Conservation (phyloP, 2,888 invertebrate genomes). For the Tolmerus cingulatus region DNA sequence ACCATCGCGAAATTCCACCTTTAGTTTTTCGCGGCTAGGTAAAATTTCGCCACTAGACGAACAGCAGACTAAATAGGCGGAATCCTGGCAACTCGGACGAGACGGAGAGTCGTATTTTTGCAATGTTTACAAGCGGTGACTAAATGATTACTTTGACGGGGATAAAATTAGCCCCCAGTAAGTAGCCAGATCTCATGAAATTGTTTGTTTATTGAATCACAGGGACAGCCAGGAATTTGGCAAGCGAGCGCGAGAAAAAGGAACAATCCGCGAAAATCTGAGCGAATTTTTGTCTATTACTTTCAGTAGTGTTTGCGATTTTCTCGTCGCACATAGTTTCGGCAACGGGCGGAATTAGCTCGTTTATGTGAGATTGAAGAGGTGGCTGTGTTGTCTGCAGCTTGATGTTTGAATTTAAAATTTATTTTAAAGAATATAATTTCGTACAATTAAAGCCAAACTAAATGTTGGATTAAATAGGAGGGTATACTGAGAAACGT, state of each 20-base stretch:
- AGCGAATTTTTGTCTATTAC: not conserved
- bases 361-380: not conserved
- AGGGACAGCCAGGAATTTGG: not conserved
- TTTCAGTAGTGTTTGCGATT: not conserved
- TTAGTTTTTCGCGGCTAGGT: not conserved
- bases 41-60: not conserved
- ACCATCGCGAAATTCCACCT: not conserved
- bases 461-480: no score
- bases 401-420: not conserved
- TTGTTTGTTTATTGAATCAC: conserved; percentile 6
- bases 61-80: conserved; percentile 25
- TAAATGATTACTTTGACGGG: conserved; percentile 8
- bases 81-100: not conserved
- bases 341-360: not conserved
- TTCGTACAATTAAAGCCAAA: no score
- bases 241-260: not conserved
- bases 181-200: not conserved
- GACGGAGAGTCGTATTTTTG: conserved; percentile 7
- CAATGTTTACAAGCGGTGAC: conserved; percentile 21
- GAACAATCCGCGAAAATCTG: not conserved
- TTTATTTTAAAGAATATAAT: not conserved
- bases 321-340: not conserved
- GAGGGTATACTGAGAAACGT: no score
- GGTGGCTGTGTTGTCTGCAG: not conserved
- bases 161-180: conserved; percentile 2